Percentiles rank a stretch among this genome's conserved stretches.
These are phyloP conservation scores for Chaetura pelagica DNA, from an alignment of 2,113 vertebrate species.

Conservation along the genomic window DNA sequence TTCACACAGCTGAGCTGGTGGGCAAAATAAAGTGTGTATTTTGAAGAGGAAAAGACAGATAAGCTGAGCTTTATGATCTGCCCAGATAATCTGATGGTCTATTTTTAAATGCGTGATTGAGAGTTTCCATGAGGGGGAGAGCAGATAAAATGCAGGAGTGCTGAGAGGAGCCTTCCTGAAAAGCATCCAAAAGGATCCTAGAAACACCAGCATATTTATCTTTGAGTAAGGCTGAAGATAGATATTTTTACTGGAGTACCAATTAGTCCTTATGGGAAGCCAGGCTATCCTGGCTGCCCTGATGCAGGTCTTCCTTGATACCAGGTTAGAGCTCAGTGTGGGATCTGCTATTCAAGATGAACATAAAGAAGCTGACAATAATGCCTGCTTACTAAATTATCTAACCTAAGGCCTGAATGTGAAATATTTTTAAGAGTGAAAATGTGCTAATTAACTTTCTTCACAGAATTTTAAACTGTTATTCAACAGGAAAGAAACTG, in stretches of 20 bases:
- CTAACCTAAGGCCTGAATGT: not conserved
- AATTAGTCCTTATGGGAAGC: not conserved
- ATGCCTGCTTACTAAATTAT: not conserved
- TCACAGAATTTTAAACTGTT: not conserved
- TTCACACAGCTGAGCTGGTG: constrained; percentile 6
- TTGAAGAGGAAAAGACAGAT: constrained; percentile 56
- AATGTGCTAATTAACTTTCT: not conserved
- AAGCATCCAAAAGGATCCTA: not conserved
- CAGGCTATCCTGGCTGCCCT: not conserved
- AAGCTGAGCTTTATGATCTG: constrained; percentile 74
- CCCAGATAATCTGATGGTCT: constrained; percentile 74
- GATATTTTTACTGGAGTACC: not conserved
- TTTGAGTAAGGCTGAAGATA: not conserved
- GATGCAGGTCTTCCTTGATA: not conserved
- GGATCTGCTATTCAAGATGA: not conserved
- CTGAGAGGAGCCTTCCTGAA: not conserved
- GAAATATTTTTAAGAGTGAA: not conserved
- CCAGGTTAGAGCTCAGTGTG: not conserved
- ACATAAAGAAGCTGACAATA: not conserved
- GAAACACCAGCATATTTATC: not conserved
- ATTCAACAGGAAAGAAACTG: not conserved
- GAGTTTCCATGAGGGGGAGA: constrained; percentile 40
- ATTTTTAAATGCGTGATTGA: constrained; percentile 73
- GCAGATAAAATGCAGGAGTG: constrained; percentile 23
- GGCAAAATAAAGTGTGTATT: constrained; percentile 68